A percentile compares a stretch with the other conserved stretches of the same genome.
Evolutionary conservation across 2,888 invertebrate genomes (phyloP).

Genomic region (Odontocolon sp.): DNA sequence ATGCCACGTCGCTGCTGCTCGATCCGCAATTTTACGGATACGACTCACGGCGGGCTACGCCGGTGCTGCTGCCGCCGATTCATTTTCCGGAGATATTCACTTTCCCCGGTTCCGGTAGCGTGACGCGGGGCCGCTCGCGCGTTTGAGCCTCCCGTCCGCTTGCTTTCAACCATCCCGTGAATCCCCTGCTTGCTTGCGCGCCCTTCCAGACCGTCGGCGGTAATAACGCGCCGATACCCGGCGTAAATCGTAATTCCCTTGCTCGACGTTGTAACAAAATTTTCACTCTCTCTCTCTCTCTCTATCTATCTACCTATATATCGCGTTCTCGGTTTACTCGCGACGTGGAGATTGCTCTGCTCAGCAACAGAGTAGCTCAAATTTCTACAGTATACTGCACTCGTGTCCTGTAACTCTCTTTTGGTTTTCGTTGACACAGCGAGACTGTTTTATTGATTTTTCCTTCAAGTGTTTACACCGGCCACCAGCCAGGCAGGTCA

Average conservation of each 20-base stretch:
- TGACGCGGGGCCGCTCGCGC: conserved; percentile 33
- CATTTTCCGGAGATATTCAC: conserved; percentile 67
- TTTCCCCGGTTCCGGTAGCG: conserved; percentile 56
- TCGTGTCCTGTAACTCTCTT: neutral
- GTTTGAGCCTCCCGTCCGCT: neutral
- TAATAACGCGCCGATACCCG: conserved; percentile 60
- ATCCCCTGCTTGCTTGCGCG: conserved; percentile 31
- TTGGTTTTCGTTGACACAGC: neutral
- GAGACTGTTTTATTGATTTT: conserved; percentile 13
- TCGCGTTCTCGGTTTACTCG: conserved; percentile 15
- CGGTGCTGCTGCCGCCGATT: conserved; percentile 53
- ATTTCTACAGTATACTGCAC: neutral
- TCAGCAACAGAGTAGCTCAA: neutral
- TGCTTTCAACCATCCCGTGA: conserved; percentile 28
- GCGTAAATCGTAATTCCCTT: conserved; percentile 60
- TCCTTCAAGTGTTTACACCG: neutral
- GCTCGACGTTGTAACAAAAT: conserved; percentile 55
- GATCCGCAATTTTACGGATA: conserved; percentile 62
- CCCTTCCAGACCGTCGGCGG: conserved; percentile 47
- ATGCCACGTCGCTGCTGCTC: conserved; percentile 17
- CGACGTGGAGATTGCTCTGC: conserved; percentile 16
- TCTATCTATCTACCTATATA: neutral
- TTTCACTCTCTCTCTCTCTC: conserved; percentile 2
- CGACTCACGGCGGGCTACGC: conserved; percentile 38
- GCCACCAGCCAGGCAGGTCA: neutral